Base-by-base conservation (phyloP, 2,113 vertebrate species). In the Chloropsis hardwickii region DNA sequence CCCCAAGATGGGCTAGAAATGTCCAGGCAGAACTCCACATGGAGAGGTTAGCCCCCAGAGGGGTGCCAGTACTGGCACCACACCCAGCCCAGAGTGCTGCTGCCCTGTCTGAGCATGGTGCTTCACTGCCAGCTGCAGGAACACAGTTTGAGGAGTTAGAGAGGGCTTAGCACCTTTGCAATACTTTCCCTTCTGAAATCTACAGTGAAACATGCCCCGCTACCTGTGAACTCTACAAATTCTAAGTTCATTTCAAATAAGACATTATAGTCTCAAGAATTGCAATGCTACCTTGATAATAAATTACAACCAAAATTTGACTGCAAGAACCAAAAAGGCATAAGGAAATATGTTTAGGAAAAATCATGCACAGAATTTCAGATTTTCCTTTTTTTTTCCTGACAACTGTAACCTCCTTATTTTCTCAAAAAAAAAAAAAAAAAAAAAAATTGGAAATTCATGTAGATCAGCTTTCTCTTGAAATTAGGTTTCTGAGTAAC, bases 191-290 rank as follows among this genome's bases (percentile, higher is more conserved):
- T 42, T 21, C 57, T 48, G 20, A 86, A 94, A 65, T 39, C 22
- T 13, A 42, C 4, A 33, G 37, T 10, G 25, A 58, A n/a, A 51
- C 4, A 33, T 15, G 31, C 8, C 13, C 53, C 0, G 0, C 33
- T 60, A 40, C 27, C 42, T 44, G 10, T 35, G n/a, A 39, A 53
- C 27, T 58, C 21, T 21, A 66, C 23, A 67, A 84, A 82, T 54
- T 28, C 14, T 5, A 13, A 42, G 6, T 14, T 88, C 61, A 33
- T 57, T 85, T 57, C n/a, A 84, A 81, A 60, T 8, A 47, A 74
- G 15, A 62, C 7, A 25, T 72, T 35, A 64, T 5, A 44, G 16
- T 67, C 39, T 70, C 42, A 71, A 91, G 42, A 69, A 89, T 15
- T 56, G 7, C 11, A 77, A 86, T 74, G 27, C 21, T n/a, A 25